These are phyloP conservation scores for Portunus trituberculatus DNA, from an alignment of 1,140 invertebrate species.

Conservation along the genomic window DNA sequence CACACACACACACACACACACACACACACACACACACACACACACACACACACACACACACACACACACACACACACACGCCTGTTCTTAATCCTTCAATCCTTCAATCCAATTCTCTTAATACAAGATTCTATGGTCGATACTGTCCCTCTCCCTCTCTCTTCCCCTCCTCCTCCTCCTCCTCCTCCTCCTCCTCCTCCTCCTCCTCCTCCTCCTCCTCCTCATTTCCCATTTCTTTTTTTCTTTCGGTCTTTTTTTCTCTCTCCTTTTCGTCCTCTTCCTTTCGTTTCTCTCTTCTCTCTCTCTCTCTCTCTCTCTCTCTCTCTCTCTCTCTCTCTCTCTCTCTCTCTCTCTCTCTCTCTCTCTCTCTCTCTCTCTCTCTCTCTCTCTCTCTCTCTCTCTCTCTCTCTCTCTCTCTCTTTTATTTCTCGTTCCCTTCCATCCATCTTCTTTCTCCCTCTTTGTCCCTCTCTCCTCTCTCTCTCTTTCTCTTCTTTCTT, in stretches of 20 bases:
- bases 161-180: background rate
- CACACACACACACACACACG: slow-evolving; percentile 18
- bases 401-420: background rate
- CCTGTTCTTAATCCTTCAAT: background rate
- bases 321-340: background rate
- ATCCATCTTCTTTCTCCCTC: too few relatives aligned
- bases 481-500: too few relatives aligned
- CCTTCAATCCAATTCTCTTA: slow-evolving; percentile 22
- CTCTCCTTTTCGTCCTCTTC: background rate
- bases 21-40: slow-evolving; percentile 15
- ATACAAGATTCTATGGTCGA: background rate
- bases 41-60: slow-evolving; percentile 20
- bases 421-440: background rate
- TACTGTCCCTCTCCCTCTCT: background rate
- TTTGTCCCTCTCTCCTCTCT: too few relatives aligned
- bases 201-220: background rate
- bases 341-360: background rate
- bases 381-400: background rate
- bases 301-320: too few relatives aligned
- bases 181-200: background rate
- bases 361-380: background rate
- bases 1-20: too few relatives aligned
- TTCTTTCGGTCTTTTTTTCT: background rate
- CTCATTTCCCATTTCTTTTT: background rate
- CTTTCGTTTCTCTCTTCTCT: too few relatives aligned